phyloP scores from a whole-genome alignment of 2,888 invertebrate genomes.

The Druceiella hillmani region DNA sequence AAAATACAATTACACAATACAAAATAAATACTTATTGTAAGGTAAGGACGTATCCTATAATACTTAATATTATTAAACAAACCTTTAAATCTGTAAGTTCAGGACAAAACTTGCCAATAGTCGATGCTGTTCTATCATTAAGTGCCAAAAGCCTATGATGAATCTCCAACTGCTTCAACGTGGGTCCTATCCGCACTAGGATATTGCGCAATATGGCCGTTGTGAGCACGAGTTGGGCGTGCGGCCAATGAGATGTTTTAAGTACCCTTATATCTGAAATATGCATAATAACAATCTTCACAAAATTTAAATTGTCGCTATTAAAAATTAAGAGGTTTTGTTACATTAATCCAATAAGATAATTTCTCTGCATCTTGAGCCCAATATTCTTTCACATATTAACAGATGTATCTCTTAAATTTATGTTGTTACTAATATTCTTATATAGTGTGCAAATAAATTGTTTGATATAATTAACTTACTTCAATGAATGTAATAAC shows the following conservation, averaged over 20 bases:
- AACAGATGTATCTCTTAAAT: no score
- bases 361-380: no score
- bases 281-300: background rate
- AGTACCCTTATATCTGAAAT: slow-evolving; percentile 35
- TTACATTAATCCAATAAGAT: no score
- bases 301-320: background rate
- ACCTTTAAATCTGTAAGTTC: slow-evolving; percentile 49
- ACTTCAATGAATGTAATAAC: no score
- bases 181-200: slow-evolving; percentile 43
- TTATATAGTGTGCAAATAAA: no score
- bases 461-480: no score
- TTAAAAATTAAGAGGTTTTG: background rate
- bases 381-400: no score
- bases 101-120: slow-evolving; percentile 53
- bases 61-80: no score
- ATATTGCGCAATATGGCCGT: slow-evolving; percentile 48
- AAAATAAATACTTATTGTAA: no score
- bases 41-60: no score
- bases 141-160: slow-evolving; percentile 44
- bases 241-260: slow-evolving; percentile 44
- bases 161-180: slow-evolving; percentile 45
- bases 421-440: no score
- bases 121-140: slow-evolving; percentile 49
- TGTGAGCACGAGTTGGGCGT: slow-evolving; percentile 34
- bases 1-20: no score